These are phyloP conservation scores for Latheticus oryzae DNA, from an alignment of 2,888 invertebrate species.

Conservation along the genomic window DNA sequence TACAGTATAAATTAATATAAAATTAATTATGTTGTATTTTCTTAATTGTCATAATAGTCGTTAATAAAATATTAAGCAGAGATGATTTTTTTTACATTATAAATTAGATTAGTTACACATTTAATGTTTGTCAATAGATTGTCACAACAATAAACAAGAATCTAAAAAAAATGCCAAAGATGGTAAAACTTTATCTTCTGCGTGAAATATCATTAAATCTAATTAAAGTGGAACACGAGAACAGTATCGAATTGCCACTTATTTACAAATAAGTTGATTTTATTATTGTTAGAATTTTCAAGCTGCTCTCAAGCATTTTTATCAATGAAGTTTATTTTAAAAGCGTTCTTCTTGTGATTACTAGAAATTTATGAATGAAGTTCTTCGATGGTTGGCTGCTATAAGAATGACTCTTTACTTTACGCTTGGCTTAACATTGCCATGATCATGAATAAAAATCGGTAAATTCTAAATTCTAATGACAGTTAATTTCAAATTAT, in stretches of 20 bases:
- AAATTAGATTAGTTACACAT: slow-evolving; percentile 17
- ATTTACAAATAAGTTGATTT: slow-evolving; percentile 37
- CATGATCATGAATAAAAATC: slow-evolving; percentile 44
- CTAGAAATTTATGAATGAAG: slow-evolving; percentile 44
- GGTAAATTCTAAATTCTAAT: slow-evolving; percentile 42
- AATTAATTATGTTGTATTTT: background rate
- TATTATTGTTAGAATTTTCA: slow-evolving; percentile 37
- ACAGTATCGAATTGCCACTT: slow-evolving; percentile 39
- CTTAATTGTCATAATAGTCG: slow-evolving; percentile 2
- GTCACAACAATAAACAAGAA: slow-evolving; percentile 29
- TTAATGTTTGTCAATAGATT: slow-evolving; percentile 10
- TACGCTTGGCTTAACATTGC: slow-evolving; percentile 41
- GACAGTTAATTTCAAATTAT: slow-evolving; percentile 45
- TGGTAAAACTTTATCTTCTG: slow-evolving; percentile 15
- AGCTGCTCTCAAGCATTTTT: slow-evolving; percentile 38
- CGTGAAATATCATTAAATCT: slow-evolving; percentile 41
- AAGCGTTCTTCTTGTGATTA: slow-evolving; percentile 37
- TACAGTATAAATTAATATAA: slow-evolving; percentile 5
- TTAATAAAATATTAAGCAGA: slow-evolving; percentile 6
- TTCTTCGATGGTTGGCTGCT: slow-evolving; percentile 27
- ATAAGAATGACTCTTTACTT: slow-evolving; percentile 38
- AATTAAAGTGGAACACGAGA: slow-evolving; percentile 39
- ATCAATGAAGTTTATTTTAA: slow-evolving; percentile 30
- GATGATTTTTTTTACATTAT: too few species aligned
- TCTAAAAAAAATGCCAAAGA: slow-evolving; percentile 7